phyloP scores from a whole-genome alignment of 1,140 invertebrate genomes.

The Spodoptera frugiperda region DNA sequence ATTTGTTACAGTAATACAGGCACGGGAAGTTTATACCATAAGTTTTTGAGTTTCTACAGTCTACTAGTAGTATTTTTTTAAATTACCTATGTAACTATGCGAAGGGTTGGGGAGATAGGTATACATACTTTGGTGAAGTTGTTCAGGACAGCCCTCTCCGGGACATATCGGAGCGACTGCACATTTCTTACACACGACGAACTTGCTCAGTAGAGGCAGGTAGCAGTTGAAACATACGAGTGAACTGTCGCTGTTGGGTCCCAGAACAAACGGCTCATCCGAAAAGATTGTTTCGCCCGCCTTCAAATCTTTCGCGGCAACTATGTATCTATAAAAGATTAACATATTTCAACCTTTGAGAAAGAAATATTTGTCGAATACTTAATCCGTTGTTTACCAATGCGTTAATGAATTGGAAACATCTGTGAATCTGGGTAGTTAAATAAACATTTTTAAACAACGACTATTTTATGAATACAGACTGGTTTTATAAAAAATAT shows the following conservation, averaged over 20 bases:
- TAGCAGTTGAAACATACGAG: constrained; percentile 88
- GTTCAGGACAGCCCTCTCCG: constrained; percentile 75
- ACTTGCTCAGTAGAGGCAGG: constrained; percentile 78
- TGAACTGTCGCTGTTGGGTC: constrained; percentile 84
- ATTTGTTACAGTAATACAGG: too few species aligned
- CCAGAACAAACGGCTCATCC: constrained; percentile 87
- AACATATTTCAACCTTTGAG: background rate
- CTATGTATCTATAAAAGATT: constrained; percentile 81
- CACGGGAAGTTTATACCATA: too few species aligned
- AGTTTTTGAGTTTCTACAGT: too few species aligned
- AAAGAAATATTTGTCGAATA: too few species aligned
- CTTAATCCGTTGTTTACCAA: too few species aligned
- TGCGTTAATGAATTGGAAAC: too few species aligned
- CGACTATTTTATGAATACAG: too few species aligned
- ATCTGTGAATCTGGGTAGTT: too few species aligned
- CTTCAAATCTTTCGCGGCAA: constrained; percentile 87
- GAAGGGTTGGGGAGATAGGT: background rate
- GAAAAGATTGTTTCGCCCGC: constrained; percentile 88
- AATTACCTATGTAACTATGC: background rate
- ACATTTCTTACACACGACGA: constrained; percentile 85
- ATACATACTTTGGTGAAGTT: constrained; percentile 60
- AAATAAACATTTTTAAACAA: too few species aligned
- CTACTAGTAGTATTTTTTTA: too few species aligned
- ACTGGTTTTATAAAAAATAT: too few species aligned
- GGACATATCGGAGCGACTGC: constrained; percentile 87